phyloP scores from a whole-genome alignment of 2,797 vertebrate species.

The Lutjanus campechanus region DNA sequence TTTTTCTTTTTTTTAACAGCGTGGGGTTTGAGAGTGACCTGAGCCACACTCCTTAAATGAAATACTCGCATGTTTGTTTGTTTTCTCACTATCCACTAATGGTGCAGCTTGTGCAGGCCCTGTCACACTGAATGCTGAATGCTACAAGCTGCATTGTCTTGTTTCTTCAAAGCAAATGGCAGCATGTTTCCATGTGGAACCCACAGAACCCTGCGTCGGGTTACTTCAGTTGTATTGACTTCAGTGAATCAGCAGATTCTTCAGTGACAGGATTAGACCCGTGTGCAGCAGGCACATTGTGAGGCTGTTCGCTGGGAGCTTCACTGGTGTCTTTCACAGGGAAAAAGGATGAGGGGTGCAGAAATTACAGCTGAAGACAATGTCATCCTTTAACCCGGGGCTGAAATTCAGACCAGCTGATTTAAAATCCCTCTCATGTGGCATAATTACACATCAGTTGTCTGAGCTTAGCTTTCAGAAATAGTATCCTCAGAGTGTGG shows the following conservation, averaged over 20 bases:
- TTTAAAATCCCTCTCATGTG: neutral
- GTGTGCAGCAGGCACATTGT: neutral
- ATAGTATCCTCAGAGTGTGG: neutral
- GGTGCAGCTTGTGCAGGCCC: neutral
- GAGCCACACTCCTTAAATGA: slow-evolving; percentile 1
- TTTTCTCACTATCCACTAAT: neutral
- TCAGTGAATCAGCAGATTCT: slow-evolving; percentile 22
- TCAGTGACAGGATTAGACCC: neutral
- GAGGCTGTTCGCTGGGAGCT: neutral
- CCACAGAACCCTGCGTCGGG: neutral
- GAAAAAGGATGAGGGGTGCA: neutral
- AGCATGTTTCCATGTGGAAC: neutral
- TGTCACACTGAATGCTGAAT: neutral
- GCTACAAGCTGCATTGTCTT: neutral
- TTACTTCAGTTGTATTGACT: neutral
- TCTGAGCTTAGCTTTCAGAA: neutral
- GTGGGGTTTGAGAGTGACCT: slow-evolving; percentile 33
- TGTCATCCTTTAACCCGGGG: neutral
- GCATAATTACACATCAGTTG: neutral
- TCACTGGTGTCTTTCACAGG: neutral
- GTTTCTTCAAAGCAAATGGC: slow-evolving; percentile 8
- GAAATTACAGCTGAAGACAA: neutral
- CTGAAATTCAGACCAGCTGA: neutral
- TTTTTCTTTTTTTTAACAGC: no score
- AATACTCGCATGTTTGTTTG: neutral